Evolutionary conservation across 2,888 invertebrate genomes (phyloP), one percentile per base, ranked within the genome.

Genomic region (Drosophila rubida): DNA sequence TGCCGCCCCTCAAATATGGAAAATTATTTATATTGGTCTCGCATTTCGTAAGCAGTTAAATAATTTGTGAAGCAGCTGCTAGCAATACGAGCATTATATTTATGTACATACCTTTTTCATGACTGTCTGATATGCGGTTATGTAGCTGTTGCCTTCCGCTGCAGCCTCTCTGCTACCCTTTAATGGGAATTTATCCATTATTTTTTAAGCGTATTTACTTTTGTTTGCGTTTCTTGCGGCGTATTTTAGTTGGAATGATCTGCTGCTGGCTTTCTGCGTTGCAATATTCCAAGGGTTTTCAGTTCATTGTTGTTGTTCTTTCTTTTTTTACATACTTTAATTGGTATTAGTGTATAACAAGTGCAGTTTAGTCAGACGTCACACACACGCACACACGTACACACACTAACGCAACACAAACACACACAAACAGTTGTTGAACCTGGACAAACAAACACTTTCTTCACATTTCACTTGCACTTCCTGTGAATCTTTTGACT

Each of bases 141-240:
- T 93, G 78, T 91, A 91, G 88, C 92, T 92, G 80, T 92, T 93
- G 80, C 92, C 91, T 79, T 93, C 92, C 55, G 90, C 88, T 66
- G 90, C 90, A 80, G 93, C 91, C 82, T 93, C 91, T 65, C 92
- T 92, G 85, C 94, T 94, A 58, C 92, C 91, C 92, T 94, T 95
- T 90, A 95, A 92, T 90, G 95, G 95, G 92, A 94, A 95, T 92
- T 94, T 95, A 94, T 95, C 95, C 95, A 95, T 95, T 72, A 55
- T 46, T 42, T 68, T 68, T 49, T 44, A 58, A 27, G 46, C 37
- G 63, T 54, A 63, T 35, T 61, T 59, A 14, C 35, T 37, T 14
- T 37, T 35, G n/a, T 42, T 19, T 16, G 32, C 39, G n/a, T 4
- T 48, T 8, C 46, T 45, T 23, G 53, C 39, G 37, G 37, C 50